phyloP scores from a whole-genome alignment of 2,888 invertebrate genomes.

The Parascotia fuliginaria region DNA sequence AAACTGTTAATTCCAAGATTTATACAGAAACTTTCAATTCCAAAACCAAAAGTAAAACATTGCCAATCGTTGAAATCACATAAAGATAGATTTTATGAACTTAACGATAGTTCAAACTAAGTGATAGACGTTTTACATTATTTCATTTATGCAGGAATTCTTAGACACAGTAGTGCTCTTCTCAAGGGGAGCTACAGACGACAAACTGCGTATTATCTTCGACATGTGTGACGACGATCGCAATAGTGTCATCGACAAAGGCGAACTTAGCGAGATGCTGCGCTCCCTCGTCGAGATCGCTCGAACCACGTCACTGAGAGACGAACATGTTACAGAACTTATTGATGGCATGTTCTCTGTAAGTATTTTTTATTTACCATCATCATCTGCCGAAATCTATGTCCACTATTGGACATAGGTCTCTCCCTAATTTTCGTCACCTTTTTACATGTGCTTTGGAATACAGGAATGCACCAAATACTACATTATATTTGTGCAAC shows the following conservation, averaged over 20 bases:
- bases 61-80: no score
- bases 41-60: no score
- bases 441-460: no score
- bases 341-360: conserved; percentile 97
- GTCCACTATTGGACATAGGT: no score
- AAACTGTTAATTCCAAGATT: no score
- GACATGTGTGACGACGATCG: conserved; percentile 99
- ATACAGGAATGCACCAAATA: no score
- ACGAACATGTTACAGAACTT: conserved; percentile 95
- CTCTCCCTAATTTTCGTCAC: no score
- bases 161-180: conserved; percentile 96
- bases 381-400: no score
- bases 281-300: conserved; percentile 97
- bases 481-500: no score
- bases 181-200: conserved; percentile 96
- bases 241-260: conserved; percentile 97
- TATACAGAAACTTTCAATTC: no score
- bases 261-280: conserved; percentile 96
- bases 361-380: conserved; percentile 43
- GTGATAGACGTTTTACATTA: not conserved
- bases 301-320: conserved; percentile 94
- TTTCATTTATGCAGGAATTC: conserved; percentile 89
- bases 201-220: conserved; percentile 96
- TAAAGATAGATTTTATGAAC: no score
- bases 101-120: no score